Evolutionary conservation across 1,140 invertebrate species (phyloP).

Genomic region (Odontomachus brunneus): DNA sequence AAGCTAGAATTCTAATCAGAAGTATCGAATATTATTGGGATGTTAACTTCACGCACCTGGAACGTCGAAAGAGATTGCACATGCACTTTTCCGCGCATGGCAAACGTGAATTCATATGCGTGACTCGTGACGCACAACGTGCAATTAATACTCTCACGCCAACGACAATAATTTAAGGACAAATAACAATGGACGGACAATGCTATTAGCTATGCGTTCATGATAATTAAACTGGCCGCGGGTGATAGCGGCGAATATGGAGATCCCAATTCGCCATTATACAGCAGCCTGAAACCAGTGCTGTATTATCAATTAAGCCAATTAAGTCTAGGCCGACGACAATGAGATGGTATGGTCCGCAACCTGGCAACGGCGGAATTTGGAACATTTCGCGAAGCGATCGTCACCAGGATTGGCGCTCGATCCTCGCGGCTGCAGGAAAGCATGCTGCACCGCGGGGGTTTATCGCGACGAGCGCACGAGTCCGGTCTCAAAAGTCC

Average conservation of each 20-base stretch:
- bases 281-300: neutral
- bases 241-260: neutral
- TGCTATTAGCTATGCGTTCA: neutral
- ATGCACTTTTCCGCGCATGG: neutral
- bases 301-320: neutral
- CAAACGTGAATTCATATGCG: neutral
- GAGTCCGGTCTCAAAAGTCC: neutral
- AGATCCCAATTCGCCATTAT: neutral
- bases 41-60: too few relatives aligned
- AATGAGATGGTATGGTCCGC: too few relatives aligned
- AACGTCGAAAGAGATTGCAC: too few relatives aligned
- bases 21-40: too few relatives aligned
- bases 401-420: neutral
- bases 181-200: neutral
- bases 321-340: neutral
- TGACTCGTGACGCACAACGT: neutral
- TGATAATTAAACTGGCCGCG: slow-evolving; percentile 8
- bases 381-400: neutral
- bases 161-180: slow-evolving; percentile 10
- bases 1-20: too few relatives aligned
- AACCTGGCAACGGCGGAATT: neutral
- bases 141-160: neutral
- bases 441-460: neutral
- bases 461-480: neutral
- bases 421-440: neutral